phyloP scores from a whole-genome alignment of 2,113 vertebrate genomes.

The Xiphias gladius region DNA sequence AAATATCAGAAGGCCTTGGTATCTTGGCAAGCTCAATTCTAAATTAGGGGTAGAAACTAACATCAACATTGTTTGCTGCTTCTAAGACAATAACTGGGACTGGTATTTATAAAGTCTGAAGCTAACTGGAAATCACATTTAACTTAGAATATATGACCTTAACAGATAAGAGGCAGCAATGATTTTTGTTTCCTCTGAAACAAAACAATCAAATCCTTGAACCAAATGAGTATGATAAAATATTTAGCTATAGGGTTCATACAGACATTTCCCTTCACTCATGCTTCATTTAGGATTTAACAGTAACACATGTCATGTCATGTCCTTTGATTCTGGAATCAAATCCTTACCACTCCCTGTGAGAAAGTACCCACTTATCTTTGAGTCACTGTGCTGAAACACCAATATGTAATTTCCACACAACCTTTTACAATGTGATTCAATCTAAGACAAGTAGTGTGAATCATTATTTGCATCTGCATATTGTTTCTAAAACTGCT shows the following conservation, averaged over 20 bases:
- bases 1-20: slow-evolving; percentile 46
- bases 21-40: slow-evolving; percentile 12
- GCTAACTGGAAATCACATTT: slow-evolving; percentile 34
- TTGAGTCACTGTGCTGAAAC: slow-evolving; percentile 25
- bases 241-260: slow-evolving; percentile 24
- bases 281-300: slow-evolving; percentile 31
- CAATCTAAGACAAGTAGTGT: background rate
- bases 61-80: slow-evolving; percentile 16
- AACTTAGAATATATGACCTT: slow-evolving; percentile 52
- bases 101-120: slow-evolving; percentile 26
- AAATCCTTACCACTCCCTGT: slow-evolving; percentile 59
- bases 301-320: slow-evolving; percentile 48
- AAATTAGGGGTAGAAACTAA: slow-evolving; percentile 16
- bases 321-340: slow-evolving; percentile 64
- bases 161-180: slow-evolving; percentile 14
- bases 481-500: background rate
- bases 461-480: background rate
- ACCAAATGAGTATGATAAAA: slow-evolving; percentile 35
- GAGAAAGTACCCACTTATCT: slow-evolving; percentile 64
- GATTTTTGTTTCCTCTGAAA: slow-evolving; percentile 14
- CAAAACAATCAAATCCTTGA: slow-evolving; percentile 58
- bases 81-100: background rate
- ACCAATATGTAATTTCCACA: slow-evolving; percentile 28
- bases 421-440: background rate
- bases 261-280: slow-evolving; percentile 47